Evolutionary conservation across 2,113 vertebrate species (phyloP).

Genomic region (Oceanodroma tethys): DNA sequence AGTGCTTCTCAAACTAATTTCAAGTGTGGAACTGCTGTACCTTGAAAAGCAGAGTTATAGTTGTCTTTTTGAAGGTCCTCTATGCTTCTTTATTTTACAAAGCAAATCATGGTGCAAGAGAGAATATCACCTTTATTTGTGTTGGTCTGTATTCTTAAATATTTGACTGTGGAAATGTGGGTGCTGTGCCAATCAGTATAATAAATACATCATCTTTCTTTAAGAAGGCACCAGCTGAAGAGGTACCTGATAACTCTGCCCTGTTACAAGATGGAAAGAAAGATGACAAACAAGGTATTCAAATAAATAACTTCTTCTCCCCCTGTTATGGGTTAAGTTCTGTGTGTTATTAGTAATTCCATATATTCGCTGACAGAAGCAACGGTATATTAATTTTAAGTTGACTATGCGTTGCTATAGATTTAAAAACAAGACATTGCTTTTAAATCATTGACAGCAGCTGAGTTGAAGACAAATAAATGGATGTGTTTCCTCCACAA

Average conservation of each 20-base stretch:
- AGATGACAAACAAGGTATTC: constrained; percentile 77
- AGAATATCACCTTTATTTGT: not conserved
- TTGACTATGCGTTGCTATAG: not conserved
- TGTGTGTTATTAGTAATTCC: not conserved
- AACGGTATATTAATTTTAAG: not conserved
- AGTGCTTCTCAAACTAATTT: not conserved
- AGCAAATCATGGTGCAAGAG: not conserved
- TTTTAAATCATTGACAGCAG: not conserved
- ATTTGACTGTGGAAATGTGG: not conserved
- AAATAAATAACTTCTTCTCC: not conserved
- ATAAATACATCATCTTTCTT: constrained; percentile 38
- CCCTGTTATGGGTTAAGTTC: not conserved
- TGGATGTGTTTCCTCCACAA: not conserved
- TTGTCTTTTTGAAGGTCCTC: not conserved
- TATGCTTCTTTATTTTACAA: not conserved
- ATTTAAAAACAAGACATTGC: not conserved
- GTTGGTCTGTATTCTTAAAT: not conserved
- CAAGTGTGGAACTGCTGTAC: not conserved
- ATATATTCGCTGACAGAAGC: not conserved
- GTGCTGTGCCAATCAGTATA: not conserved
- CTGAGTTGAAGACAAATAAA: not conserved
- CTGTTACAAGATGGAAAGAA: constrained; percentile 59
- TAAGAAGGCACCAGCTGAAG: constrained; percentile 71
- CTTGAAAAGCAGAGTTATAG: not conserved
- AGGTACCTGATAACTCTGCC: constrained; percentile 63